Base-by-base conservation (phyloP, 1,140 invertebrate genomes). In the Zaprionus ghesquierei region DNA sequence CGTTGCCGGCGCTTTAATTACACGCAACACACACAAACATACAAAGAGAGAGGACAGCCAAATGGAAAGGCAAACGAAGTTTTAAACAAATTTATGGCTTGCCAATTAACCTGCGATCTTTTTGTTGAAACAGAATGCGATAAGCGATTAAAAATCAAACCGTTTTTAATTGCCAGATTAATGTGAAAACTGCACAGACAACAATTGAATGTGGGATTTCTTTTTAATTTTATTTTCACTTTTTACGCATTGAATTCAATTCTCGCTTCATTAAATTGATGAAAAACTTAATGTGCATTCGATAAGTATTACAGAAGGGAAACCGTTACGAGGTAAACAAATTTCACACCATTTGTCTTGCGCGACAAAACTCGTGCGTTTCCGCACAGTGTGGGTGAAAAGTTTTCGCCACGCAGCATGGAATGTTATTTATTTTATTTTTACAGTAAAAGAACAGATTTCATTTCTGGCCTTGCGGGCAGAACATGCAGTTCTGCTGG, bases 41-140 rank as follows among this genome's bases (percentile, higher is more conserved):
- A 54, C 3, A 75, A 46, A 38, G 5, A 44, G 29, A 23, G 54
- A 15, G 23, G 2, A 9, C 5, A 54, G 18, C 18, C 5, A 22
- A 59, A 46, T 10, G 9, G 15, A 31, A 12, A 9, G 27, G 13
- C 12, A 53, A 51, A 62, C 33, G 33, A 54, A 49, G 59, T 46
- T 64, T 33, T 41, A 64, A 64, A 54, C 35, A 55, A 31, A 87
- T 78, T 87, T 87, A 86, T 87, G 70, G 55, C 54, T 63, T 54
- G 50, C 69, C 80, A 75, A 75, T 86, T 77, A 78, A 75, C 81
- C 78, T 81, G 70, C 72, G 63, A 69, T 51, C 60, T 61, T 44
- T 69, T 44, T 69, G 66, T 61, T 54, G 35, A 18, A 44, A 46
- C 33, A 27, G 33, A 50, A 63, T 27, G 49, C 46, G 60, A 50